A percentile compares a stretch with the other conserved stretches of the same genome.
phyloP scores from a whole-genome alignment of 2,888 invertebrate species.

The Galeopsomyia nigrocyanea region DNA sequence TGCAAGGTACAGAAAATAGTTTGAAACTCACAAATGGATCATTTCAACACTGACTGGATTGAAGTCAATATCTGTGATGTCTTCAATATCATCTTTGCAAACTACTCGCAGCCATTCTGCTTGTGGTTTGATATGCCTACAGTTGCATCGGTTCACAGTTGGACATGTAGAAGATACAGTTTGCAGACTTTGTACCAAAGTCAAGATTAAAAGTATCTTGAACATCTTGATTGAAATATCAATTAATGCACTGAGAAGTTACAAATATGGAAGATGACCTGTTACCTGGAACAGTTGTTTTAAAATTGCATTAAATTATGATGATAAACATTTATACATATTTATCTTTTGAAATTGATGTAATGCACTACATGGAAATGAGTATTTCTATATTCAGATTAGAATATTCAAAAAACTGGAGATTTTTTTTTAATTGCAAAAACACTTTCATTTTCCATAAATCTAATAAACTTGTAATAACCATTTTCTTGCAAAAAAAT shows the following conservation, averaged over 20 bases:
- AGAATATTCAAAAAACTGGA: too few relatives aligned
- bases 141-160: constrained; percentile 70
- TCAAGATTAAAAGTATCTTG: constrained; percentile 54
- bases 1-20: not conserved
- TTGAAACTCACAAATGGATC: constrained; percentile 76
- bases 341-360: not conserved
- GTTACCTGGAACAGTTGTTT: not conserved
- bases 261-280: not conserved
- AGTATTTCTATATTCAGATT: too few relatives aligned
- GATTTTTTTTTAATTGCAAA: too few relatives aligned
- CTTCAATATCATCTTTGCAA: constrained; percentile 75
- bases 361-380: too few relatives aligned
- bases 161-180: constrained; percentile 67
- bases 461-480: too few relatives aligned
- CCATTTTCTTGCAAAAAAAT: too few relatives aligned
- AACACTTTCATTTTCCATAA: too few relatives aligned
- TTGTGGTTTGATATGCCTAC: constrained; percentile 71
- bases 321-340: not conserved
- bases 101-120: constrained; percentile 75
- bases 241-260: not conserved
- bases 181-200: constrained; percentile 55
- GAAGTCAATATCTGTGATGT: constrained; percentile 75
- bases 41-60: constrained; percentile 74
- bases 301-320: too few relatives aligned
- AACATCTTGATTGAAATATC: constrained; percentile 49